Base-by-base conservation (phyloP, 2,113 vertebrate species). In the Pungitius pungitius region DNA sequence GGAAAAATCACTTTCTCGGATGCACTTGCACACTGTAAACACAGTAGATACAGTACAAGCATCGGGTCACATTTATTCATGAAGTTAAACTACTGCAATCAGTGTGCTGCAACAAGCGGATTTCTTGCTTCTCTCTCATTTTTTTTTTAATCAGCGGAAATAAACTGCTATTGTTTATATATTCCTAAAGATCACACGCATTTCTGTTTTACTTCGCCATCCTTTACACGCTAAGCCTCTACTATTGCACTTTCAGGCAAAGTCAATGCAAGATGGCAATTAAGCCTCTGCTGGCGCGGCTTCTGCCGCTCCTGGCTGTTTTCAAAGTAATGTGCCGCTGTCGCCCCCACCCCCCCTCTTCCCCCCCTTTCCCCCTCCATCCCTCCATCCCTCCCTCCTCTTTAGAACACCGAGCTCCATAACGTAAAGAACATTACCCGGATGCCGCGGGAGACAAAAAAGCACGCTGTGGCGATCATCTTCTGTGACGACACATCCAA, bases 341-440 rank as follows among this genome's bases (percentile, higher is more conserved):
- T 90, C 68, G 18, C 52, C 69, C 69, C 92, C 87, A 76, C 75
- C 88, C 92, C 33, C 33, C 2, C 33, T 6, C 33, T 7, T 6
- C 33, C 6, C 6, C 33, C 7, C 33, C n/a, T n/a, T n/a, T n/a
- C 52, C 68, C 68, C 92, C 87, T 77, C 75, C 87, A 92, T 5
- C 30, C 1, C 30, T 5, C 30, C n/a, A n/a, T 5, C 30, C 30
- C 6, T 6, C 33, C 6, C 33, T 94, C 78, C 90, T 80, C 68
- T 54, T 71, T 74, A 99, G 97, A 96, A 98, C 93, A 99, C 97
- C 15, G 98, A 99, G 91, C 95, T 99, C 84, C 96, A 98, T 90
- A 98, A 95, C 92, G 95, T 99, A 94, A 99, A 96, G 95, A 99
- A 97, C 90, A 96, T 99, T 91, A 98, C 96, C 82, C 94, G 98